Conservation (phyloP, 2,888 invertebrate genomes). For the Mimas tiliae region DNA sequence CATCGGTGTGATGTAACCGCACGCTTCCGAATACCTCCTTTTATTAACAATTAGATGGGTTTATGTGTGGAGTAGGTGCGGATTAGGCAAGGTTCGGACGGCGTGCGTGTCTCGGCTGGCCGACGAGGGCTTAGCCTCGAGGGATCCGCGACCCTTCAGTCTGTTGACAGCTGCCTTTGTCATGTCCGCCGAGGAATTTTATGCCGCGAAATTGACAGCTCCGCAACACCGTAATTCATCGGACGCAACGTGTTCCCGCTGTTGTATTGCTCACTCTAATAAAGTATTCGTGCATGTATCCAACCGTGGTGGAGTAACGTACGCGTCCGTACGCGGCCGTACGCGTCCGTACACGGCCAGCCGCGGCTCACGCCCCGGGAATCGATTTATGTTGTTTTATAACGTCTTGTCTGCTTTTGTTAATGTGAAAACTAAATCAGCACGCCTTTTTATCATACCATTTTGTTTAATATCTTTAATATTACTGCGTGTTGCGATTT, state of each 20-base stretch:
- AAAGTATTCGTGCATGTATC: conserved; percentile 57
- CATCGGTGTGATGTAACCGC: conserved; percentile 73
- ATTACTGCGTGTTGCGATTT: conserved; percentile 30
- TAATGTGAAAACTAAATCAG: conserved; percentile 80
- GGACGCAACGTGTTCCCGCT: conserved; percentile 62
- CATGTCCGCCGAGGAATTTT: conserved; percentile 75
- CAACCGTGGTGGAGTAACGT: conserved; percentile 57
- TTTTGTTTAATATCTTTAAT: conserved; percentile 42
- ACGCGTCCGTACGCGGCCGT: conserved; percentile 59
- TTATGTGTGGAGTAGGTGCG: conserved; percentile 80
- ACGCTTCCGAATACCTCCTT: conserved; percentile 77
- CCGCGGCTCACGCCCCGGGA: conserved; percentile 46
- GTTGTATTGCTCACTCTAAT: conserved; percentile 69
- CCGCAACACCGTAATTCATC: conserved; percentile 69
- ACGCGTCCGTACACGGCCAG: conserved; percentile 58
- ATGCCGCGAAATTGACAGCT: conserved; percentile 80
- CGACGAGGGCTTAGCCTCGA: conserved; percentile 76
- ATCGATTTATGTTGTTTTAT: conserved; percentile 76
- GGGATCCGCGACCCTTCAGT: conserved; percentile 77
- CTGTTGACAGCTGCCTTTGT: conserved; percentile 81
- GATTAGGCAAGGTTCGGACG: conserved; percentile 74
- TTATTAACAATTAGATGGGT: conserved; percentile 84
- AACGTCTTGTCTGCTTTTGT: conserved; percentile 77
- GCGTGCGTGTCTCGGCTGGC: conserved; percentile 74
- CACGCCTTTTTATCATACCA: conserved; percentile 48